Conservation (phyloP, 2,113 vertebrate species). For the Mellivora capensis region DNA sequence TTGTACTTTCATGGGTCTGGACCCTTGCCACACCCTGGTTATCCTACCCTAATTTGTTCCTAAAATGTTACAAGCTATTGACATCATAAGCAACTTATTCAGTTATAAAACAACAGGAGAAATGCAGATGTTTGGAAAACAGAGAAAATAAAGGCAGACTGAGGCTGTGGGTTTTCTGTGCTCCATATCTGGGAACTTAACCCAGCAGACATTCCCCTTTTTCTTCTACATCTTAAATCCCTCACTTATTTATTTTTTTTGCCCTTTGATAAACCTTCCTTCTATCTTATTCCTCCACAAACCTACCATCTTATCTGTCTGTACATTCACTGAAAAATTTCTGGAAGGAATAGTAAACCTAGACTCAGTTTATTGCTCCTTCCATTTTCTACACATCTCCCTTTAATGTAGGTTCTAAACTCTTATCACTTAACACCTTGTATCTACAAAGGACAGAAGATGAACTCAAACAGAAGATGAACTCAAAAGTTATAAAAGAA, state of each 20-base stretch:
- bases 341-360: not conserved
- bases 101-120: not conserved
- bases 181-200: not conserved
- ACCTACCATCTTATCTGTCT: not conserved
- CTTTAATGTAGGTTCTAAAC: not conserved
- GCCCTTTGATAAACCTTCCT: not conserved
- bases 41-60: not conserved
- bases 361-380: not conserved
- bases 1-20: not conserved
- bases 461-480: not conserved
- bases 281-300: not conserved
- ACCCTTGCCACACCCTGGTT: not conserved
- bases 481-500: not conserved
- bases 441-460: not conserved
- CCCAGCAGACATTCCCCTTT: not conserved
- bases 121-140: not conserved
- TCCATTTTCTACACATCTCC: not conserved
- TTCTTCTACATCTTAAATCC: not conserved
- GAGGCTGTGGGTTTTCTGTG: not conserved
- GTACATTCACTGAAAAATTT: not conserved
- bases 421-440: not conserved
- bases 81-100: not conserved
- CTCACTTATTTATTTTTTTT: not conserved
- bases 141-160: not conserved
- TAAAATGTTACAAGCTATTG: constrained; percentile 2